Conservation (phyloP, 2,888 invertebrate species). For the Argynnis bischoffii region DNA sequence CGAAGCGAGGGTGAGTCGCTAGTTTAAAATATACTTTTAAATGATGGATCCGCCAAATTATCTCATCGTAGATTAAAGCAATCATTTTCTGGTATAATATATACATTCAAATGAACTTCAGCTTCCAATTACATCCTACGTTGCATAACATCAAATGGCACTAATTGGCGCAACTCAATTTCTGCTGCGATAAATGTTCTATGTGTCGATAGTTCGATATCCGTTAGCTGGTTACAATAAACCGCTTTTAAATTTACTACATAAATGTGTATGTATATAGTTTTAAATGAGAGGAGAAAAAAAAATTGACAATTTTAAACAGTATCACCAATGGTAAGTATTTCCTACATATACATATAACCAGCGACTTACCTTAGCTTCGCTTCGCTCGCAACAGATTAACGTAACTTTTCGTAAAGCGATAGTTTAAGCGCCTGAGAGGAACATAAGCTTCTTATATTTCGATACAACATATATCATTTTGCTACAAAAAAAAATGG, state of each 20-base stretch:
- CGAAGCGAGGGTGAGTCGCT: no score
- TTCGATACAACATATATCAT: no score
- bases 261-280: background rate
- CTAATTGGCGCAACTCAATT: background rate
- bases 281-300: background rate
- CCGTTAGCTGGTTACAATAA: background rate
- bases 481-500: no score
- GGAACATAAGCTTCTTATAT: no score
- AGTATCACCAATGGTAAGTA: no score
- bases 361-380: no score
- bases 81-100: constrained; percentile 4
- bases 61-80: background rate
- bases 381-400: no score
- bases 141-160: background rate
- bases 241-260: background rate
- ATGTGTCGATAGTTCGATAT: background rate
- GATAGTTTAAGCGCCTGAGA: no score
- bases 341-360: no score
- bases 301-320: no score
- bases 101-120: background rate
- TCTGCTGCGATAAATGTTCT: background rate
- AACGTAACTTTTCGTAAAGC: no score
- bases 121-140: background rate
- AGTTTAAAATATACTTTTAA: background rate
- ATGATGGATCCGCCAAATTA: background rate